Conservation (phyloP, 2,113 vertebrate species). For the Platanista minor region DNA sequence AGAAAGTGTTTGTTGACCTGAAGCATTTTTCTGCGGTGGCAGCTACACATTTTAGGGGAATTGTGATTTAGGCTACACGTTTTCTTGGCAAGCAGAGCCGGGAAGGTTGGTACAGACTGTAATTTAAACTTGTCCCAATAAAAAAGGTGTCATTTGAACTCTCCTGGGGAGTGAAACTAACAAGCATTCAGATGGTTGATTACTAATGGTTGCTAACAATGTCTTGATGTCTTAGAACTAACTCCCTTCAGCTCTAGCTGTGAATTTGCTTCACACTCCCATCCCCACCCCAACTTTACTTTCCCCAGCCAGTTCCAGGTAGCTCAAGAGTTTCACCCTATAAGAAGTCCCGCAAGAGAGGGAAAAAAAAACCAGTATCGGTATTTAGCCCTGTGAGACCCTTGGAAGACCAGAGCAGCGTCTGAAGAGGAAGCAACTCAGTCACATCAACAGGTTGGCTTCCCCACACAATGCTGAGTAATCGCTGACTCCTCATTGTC, state of each 20-base stretch:
- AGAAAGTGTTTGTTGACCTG: neutral
- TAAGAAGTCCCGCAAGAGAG: neutral
- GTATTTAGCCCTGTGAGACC: neutral
- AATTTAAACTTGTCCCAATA: neutral
- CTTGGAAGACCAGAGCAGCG: neutral
- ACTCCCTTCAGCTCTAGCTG: neutral
- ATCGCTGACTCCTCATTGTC: neutral
- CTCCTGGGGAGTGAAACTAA: neutral
- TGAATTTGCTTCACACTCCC: neutral
- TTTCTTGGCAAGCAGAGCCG: neutral
- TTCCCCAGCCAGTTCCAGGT: neutral
- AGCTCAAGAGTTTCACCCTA: neutral
- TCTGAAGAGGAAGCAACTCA: neutral
- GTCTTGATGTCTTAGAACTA: neutral
- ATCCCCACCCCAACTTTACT: neutral
- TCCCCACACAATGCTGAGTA: neutral
- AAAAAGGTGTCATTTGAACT: neutral
- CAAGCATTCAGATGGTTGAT: neutral
- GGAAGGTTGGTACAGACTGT: neutral
- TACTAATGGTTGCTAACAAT: neutral
- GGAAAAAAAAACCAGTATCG: neutral
- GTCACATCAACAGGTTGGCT: slow-evolving; percentile 22
- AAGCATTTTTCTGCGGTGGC: neutral
- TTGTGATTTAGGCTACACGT: neutral
- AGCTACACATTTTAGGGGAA: neutral